Evolutionary conservation across 2,888 invertebrate genomes (phyloP).

Genomic region (Leuctra nigra): DNA sequence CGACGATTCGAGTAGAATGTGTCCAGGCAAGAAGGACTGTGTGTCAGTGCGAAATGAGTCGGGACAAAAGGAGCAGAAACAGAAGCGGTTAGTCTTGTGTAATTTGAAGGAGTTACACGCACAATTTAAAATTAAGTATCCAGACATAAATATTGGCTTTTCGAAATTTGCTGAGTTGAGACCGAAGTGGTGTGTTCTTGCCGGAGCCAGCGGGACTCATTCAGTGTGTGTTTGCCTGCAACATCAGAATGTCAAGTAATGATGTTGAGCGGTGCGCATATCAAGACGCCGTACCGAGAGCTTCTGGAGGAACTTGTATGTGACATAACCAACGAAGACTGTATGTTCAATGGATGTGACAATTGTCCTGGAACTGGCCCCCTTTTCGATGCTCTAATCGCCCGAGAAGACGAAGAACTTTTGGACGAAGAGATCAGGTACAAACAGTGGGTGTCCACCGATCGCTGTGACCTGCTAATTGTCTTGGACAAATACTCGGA

Average conservation of each 20-base stretch:
- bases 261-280: slow-evolving; percentile 27
- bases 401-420: neutral
- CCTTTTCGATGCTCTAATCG: neutral
- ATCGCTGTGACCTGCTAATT: neutral
- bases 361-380: neutral
- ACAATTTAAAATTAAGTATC: slow-evolving; percentile 21
- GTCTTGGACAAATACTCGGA: neutral
- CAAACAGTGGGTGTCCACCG: neutral
- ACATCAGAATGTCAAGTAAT: slow-evolving; percentile 31
- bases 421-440: neutral
- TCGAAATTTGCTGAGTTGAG: slow-evolving; percentile 28
- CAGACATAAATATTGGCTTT: slow-evolving; percentile 26
- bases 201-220: slow-evolving; percentile 29
- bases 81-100: slow-evolving; percentile 11
- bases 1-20: slow-evolving; percentile 24
- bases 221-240: slow-evolving; percentile 30
- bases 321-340: slow-evolving; percentile 16
- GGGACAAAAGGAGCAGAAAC: slow-evolving; percentile 1
- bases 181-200: slow-evolving; percentile 29
- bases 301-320: slow-evolving; percentile 11
- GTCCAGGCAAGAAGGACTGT: slow-evolving; percentile 30
- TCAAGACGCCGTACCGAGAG: neutral
- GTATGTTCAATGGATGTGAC: slow-evolving; percentile 9
- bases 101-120: slow-evolving; percentile 23
- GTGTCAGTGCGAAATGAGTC: slow-evolving; percentile 18